Percentiles rank a stretch among this genome's conserved stretches.
These are phyloP conservation scores for Oxyscelio sp. DNA, from an alignment of 2,888 invertebrate species.

Conservation along the genomic window DNA sequence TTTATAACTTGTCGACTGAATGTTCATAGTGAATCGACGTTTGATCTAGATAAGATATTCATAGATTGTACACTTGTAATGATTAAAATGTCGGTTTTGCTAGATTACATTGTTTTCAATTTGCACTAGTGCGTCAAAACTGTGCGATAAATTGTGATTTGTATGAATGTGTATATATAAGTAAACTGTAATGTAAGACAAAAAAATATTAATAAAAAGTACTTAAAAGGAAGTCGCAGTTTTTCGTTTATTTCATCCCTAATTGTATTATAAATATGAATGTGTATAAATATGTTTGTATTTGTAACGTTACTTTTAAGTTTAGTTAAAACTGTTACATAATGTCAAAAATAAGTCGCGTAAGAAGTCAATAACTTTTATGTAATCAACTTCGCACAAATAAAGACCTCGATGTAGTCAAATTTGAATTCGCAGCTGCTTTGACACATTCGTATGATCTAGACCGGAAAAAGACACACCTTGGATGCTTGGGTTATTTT, in stretches of 20 bases:
- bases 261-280: no score
- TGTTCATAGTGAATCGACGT: slow-evolving; percentile 27
- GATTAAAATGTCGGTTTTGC: slow-evolving; percentile 35
- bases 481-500: not conserved
- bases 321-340: not conserved
- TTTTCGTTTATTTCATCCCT: no score
- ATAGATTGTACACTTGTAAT: slow-evolving; percentile 37
- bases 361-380: not conserved
- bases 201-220: slow-evolving; percentile 34
- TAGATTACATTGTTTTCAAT: slow-evolving; percentile 46
- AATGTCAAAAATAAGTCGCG: not conserved
- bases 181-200: slow-evolving; percentile 4
- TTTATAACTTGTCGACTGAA: slow-evolving; percentile 44
- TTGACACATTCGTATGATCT: not conserved
- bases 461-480: slow-evolving; percentile 3
- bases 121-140: slow-evolving; percentile 14
- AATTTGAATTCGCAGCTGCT: not conserved
- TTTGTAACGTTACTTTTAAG: not conserved
- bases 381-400: not conserved
- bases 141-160: slow-evolving; percentile 60
- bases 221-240: no score
- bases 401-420: not conserved
- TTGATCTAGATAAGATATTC: slow-evolving; percentile 49
- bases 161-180: slow-evolving; percentile 60
- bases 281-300: not conserved